phyloP scores from a whole-genome alignment of 2,113 vertebrate genomes.

The Sturnus vulgaris region DNA sequence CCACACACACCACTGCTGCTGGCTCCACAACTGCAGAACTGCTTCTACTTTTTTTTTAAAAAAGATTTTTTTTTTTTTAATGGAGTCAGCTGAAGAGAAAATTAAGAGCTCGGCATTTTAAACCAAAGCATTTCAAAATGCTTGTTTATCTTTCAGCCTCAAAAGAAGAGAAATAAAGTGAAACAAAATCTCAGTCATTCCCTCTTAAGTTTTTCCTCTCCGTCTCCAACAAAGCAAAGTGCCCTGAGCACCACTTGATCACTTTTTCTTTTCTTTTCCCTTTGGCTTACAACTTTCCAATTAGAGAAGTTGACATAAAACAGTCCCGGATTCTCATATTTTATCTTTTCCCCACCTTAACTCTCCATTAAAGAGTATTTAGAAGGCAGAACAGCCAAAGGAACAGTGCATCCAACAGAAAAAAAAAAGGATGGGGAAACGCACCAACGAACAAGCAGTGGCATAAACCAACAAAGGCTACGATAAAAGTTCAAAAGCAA shows the following conservation, averaged over 20 bases:
- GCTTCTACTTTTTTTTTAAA: background rate
- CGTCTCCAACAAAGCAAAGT: background rate
- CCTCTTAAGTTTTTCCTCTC: background rate
- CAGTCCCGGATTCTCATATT: background rate
- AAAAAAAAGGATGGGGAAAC: background rate
- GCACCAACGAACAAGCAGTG: background rate
- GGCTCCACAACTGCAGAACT: background rate
- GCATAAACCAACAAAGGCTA: background rate
- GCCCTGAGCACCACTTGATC: background rate
- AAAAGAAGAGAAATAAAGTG: background rate
- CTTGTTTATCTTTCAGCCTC: background rate
- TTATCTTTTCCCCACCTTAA: background rate
- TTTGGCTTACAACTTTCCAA: background rate
- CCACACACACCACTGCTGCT: background rate
- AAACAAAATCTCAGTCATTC: background rate
- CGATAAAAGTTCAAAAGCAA: background rate
- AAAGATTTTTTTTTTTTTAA: background rate
- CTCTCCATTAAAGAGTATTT: background rate
- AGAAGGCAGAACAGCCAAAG: background rate
- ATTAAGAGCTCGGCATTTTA: background rate
- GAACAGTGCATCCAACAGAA: background rate
- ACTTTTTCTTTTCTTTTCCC: background rate
- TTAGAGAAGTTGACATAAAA: background rate
- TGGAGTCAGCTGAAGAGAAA: background rate
- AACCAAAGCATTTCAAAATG: background rate